Percentiles rank a stretch among this genome's conserved stretches.
phyloP scores from a whole-genome alignment of 2,113 vertebrate species.

The Rafetus swinhoei region DNA sequence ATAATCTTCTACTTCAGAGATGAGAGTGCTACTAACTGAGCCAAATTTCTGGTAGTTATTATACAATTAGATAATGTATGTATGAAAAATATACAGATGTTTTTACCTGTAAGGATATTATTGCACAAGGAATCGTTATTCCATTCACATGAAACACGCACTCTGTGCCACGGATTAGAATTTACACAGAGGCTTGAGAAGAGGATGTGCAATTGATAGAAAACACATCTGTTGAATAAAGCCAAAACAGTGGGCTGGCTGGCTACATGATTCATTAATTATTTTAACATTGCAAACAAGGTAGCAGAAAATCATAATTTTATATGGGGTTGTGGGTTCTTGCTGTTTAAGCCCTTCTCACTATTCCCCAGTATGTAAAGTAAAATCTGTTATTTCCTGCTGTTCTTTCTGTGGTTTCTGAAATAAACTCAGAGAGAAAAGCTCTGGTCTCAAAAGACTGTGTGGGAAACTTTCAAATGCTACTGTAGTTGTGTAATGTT shows the following conservation, averaged over 20 bases:
- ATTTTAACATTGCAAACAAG: slow-evolving; percentile 44
- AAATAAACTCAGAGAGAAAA: slow-evolving; percentile 78
- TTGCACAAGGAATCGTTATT: neutral
- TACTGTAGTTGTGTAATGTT: slow-evolving; percentile 78
- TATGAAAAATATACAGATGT: neutral
- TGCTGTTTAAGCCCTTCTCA: slow-evolving; percentile 54
- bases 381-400: slow-evolving; percentile 74
- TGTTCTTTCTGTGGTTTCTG: slow-evolving; percentile 80
- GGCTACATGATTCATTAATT: slow-evolving; percentile 45
- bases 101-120: neutral
- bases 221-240: neutral
- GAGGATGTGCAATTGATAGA: slow-evolving; percentile 50
- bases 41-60: neutral
- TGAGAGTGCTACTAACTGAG: neutral
- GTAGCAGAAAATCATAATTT: slow-evolving; percentile 56
- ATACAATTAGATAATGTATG: neutral
- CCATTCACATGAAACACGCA: slow-evolving; percentile 41
- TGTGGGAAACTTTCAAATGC: slow-evolving; percentile 76
- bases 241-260: slow-evolving; percentile 58
- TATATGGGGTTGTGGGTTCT: slow-evolving; percentile 45
- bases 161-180: slow-evolving; percentile 51
- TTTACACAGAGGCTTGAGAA: neutral
- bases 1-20: neutral
- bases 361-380: slow-evolving; percentile 51
- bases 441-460: slow-evolving; percentile 70